Evolutionary conservation across 2,113 vertebrate species (phyloP), one percentile per base, ranked within the genome.

Genomic region (Ellobius talpinus): DNA sequence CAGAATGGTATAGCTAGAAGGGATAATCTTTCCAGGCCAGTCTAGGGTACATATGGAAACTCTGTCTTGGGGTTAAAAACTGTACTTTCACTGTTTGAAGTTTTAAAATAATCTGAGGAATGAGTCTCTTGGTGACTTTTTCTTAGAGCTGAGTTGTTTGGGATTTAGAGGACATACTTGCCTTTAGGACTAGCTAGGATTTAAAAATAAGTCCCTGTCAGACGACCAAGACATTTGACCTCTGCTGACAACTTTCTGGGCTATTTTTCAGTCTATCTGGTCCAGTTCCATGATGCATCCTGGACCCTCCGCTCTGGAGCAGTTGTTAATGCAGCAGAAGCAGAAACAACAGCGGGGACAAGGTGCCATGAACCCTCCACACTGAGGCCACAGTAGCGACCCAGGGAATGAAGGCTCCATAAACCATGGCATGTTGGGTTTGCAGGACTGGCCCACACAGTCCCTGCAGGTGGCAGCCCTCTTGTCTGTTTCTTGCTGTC

Each of bases 231-330:
- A 45, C 97, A 17, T 66, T 70, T 94, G 89, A 52, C 50, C 76
- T 79, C 70, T 92, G 79, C 66, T 97, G 90, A 98, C 81, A 61
- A 81, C 86, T 36, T 86, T 89, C 66, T 95, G 96, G 97, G 90
- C 96, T 98, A 84, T 97, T 95, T 97, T 98, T 81, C 96, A 99
- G 99, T 99, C 99, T n/a, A 99, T 99, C 99, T 99, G 99, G 99
- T 99, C 99, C 90, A 99, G 99, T 98, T 99, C 99, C 97, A 99
- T 99, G 99, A 99, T 99, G 99, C 99, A 99, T 97, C 99, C 99
- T 6, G 99, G 99, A 97, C 99, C 99, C 50, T 99, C 99, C 23
- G 99, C 99, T 65, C 99, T 99, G 99, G 99, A 99, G 99, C 99
- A 99, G 99, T 99, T 99, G 98, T 98, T 99, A 96, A 99, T 99